Base-by-base conservation (phyloP, 92 coral and sea anemone species). In the Umimayanthus chanpuru region DNA sequence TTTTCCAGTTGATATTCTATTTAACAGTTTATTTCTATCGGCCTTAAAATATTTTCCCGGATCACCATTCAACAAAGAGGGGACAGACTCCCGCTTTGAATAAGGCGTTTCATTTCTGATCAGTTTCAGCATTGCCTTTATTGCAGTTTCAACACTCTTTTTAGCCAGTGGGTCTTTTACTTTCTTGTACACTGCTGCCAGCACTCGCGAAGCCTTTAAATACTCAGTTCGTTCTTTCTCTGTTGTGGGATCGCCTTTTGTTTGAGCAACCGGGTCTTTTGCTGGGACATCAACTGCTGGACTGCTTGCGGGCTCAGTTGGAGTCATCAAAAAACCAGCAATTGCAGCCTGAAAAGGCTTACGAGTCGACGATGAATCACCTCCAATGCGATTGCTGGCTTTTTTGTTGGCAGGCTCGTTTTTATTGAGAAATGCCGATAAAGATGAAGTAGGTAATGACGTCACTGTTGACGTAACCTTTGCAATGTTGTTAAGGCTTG, bases 71-170 rank as follows among this genome's bases (percentile, higher is more conserved):
- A 32, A 64, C 11, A 32, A 77, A 10, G 90, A 80, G 58, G 96
- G 98, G 10, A 95, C 90, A 9, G 73, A 75, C 28, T 88, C 88
- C 73, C 94, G 89, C 84, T 95, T 95, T 3, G 94, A 87, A 44
- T 75, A 81, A n/a, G 88, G 73, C 18, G 85, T 76, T 26, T 87
- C 86, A 30, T 88, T 82, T 81, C 88, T 80, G 86, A 94, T 88
- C 47, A 97, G 90, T 82, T 94, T 91, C 73, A 97, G 77, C 95
- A 97, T 97, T 20, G 99, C 98, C 85, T 94, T 92, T 43, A 97
- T 94, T 20, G 99, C 99, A 29, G 96, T 93, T 72, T 97, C 98
- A 6, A 94, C 96, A 80, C 99, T 97, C 39, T 94, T 92, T 89
- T 92, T 95, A 21, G 99, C 99, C 73, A 97, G 78, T 11, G 98